phyloP scores from a whole-genome alignment of 1,140 invertebrate genomes.

The Meloidogyne hapla region DNA sequence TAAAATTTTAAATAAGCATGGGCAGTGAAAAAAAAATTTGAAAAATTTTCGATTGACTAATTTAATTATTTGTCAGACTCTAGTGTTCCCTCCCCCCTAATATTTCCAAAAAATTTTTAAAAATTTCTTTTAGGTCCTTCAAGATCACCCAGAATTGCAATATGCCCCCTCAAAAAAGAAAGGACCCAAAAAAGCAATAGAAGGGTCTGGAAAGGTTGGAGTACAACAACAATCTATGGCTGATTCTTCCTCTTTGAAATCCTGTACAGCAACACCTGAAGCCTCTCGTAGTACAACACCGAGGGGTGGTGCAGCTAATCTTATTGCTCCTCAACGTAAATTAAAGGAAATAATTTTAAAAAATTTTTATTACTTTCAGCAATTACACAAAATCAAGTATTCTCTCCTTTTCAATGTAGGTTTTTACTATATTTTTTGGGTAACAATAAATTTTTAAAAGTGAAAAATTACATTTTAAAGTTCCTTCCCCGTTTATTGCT shows the following conservation, averaged over 20 bases:
- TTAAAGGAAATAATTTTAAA: neutral
- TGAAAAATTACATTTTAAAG: too few relatives aligned
- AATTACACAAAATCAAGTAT: conserved; percentile 30
- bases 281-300: conserved; percentile 26
- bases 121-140: conserved; percentile 31
- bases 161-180: conserved; percentile 51
- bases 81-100: neutral
- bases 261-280: conserved; percentile 24
- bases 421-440: neutral
- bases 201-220: conserved; percentile 1
- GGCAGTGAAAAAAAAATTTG: too few relatives aligned
- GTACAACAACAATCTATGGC: conserved; percentile 9
- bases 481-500: too few relatives aligned
- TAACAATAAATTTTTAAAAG: too few relatives aligned
- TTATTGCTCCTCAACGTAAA: conserved; percentile 24
- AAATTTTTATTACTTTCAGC: conserved; percentile 8
- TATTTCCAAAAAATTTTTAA: neutral
- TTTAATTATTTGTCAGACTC: neutral
- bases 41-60: too few relatives aligned
- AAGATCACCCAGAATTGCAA: conserved; percentile 50
- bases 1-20: neutral
- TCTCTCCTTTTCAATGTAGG: conserved; percentile 36
- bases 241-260: conserved; percentile 28
- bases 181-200: conserved; percentile 27
- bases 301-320: conserved; percentile 1